Base-by-base conservation (phyloP, 1,140 invertebrate genomes). In the Drosophila athabasca region DNA sequence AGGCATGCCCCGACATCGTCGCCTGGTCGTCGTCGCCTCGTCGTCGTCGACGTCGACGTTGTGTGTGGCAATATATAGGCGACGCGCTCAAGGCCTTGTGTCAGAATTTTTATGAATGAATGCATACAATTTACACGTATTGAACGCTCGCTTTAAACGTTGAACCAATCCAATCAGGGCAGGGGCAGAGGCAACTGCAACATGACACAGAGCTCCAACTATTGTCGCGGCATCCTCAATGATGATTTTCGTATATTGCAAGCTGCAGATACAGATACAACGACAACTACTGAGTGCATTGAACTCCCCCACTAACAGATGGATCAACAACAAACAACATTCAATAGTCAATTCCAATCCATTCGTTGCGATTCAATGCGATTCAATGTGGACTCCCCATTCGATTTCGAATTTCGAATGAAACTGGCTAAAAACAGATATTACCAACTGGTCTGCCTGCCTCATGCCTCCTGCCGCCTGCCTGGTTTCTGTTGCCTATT, bases 21-120 rank as follows among this genome's bases (percentile, higher is more conserved):
- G 52, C 45, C 44, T 54, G 49, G 52, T 54, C 60, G 51, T 11
- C 4, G 31, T 1, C 17, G n/a, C n/a, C n/a, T n/a, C n/a, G n/a
- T n/a, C n/a, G n/a, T 39, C 26, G 29, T 29, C n/a, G 44, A 48
- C 26, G 44, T 49, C 49, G 52, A 50, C 61, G 45, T 39, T 39
- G 35, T 39, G 35, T 64, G 59, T 60, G 52, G 61, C 53, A 74
- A 70, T 58, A 74, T 57, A 3, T 13, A 19, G 17, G 35, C 11
- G 35, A 39, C 35, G 35, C 11, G 61, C 73, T 76, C 73, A 76
- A 76, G 73, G 73, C 73, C 71, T 75, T 69, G 64, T 76, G 73
- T 76, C 73, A 76, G 73, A 76, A 76, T 76, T 76, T 76, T 76
- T 76, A 73, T 76, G 73, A 76, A 76, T 76, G 73, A 76, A 76